Conservation (phyloP, 2,888 invertebrate genomes). For the Lithosia quadra region DNA sequence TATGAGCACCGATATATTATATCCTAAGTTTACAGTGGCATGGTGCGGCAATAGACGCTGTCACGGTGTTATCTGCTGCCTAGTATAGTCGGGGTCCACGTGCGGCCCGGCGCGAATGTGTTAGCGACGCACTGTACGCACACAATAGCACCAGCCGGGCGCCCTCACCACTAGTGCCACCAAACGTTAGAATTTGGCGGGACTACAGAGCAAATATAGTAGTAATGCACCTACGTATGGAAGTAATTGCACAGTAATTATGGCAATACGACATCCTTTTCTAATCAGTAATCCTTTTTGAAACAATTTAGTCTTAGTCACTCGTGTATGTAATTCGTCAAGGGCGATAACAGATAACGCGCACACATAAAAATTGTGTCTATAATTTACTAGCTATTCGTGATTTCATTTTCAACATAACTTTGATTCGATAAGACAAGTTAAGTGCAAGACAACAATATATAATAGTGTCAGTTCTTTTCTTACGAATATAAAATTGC, state of each 20-base stretch:
- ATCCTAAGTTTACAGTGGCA: background rate
- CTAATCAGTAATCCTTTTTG: too few species aligned
- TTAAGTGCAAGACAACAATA: too few species aligned
- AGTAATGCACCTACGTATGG: background rate
- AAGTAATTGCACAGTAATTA: too few species aligned
- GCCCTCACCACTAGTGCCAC: background rate
- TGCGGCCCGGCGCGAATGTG: conserved; percentile 19
- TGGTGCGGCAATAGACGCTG: background rate
- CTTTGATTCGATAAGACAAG: too few species aligned
- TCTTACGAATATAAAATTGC: too few species aligned
- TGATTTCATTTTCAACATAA: too few species aligned
- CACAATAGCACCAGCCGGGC: conserved; percentile 11
- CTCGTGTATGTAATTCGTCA: too few species aligned
- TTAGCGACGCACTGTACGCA: conserved; percentile 8
- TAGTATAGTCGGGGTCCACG: conserved; percentile 13
- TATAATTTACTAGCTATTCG: too few species aligned
- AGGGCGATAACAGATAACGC: too few species aligned
- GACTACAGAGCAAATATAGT: background rate
- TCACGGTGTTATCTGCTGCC: background rate
- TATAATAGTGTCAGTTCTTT: too few species aligned
- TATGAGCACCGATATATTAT: background rate
- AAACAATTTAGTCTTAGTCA: too few species aligned
- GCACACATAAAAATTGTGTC: too few species aligned
- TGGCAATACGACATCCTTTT: background rate
- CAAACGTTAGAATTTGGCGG: background rate